These are phyloP conservation scores for Microcebus griseorufus DNA, from an alignment of 2,113 vertebrate genomes.

Conservation along the genomic window DNA sequence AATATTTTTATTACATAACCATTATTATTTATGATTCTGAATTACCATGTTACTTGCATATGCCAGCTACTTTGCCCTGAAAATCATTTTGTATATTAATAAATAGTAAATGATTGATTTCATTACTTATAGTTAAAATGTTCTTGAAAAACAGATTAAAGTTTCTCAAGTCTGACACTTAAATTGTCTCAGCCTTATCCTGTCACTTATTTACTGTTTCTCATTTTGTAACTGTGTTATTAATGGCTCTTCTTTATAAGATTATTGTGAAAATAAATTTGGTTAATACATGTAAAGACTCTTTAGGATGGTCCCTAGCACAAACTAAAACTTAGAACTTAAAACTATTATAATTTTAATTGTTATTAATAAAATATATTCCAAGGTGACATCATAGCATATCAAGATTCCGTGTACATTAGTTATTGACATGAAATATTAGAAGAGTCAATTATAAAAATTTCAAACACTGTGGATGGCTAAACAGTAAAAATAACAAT, in stretches of 20 bases:
- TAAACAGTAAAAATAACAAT: neutral
- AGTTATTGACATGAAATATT: neutral
- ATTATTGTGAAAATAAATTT: conserved; percentile 4
- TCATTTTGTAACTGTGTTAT: neutral
- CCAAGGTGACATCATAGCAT: neutral
- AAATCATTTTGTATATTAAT: neutral
- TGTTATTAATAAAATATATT: neutral
- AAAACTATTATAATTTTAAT: neutral
- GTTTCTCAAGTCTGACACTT: neutral
- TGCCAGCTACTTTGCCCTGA: neutral
- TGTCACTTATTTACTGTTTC: neutral
- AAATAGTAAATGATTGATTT: neutral
- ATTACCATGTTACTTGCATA: neutral
- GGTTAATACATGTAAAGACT: neutral
- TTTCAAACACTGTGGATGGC: neutral
- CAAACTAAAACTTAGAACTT: neutral
- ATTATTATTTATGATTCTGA: neutral
- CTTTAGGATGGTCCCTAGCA: neutral
- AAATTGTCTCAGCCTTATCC: neutral
- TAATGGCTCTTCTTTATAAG: neutral
- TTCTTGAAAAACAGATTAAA: neutral
- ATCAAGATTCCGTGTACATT: neutral
- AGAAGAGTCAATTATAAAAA: neutral
- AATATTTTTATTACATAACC: neutral
- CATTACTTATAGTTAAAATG: neutral